Evolutionary conservation across 2,888 invertebrate genomes (phyloP).

Genomic region (Morpho achilles): DNA sequence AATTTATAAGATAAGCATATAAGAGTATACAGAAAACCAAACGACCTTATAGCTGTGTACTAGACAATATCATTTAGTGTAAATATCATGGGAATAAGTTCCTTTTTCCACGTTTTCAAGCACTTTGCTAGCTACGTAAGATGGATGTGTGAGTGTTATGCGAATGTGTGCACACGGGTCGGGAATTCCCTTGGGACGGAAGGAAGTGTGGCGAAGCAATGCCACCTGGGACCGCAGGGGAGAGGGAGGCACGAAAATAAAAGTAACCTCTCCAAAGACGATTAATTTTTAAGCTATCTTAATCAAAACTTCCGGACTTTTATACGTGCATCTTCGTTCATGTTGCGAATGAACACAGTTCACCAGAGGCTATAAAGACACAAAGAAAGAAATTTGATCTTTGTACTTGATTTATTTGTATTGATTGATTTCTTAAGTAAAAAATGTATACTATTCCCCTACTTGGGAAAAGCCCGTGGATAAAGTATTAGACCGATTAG

Average conservation of each 20-base stretch:
- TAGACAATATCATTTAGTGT: constrained; percentile 38
- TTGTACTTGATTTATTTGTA: too few relatives aligned
- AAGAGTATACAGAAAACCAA: constrained; percentile 15
- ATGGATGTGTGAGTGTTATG: constrained; percentile 32
- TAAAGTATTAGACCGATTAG: too few relatives aligned
- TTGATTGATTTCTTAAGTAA: too few relatives aligned
- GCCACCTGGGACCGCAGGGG: constrained; percentile 65
- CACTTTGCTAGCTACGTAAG: constrained; percentile 29
- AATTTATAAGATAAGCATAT: constrained; percentile 5
- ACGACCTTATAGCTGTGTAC: constrained; percentile 18
- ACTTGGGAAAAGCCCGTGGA: too few relatives aligned
- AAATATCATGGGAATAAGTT: constrained; percentile 37
- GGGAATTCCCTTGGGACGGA: constrained; percentile 62
- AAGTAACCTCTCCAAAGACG: constrained; percentile 24
- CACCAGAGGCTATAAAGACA: too few relatives aligned
- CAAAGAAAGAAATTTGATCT: too few relatives aligned
- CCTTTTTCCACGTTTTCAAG: constrained; percentile 38
- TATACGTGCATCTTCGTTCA: background rate
- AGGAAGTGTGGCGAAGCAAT: constrained; percentile 69
- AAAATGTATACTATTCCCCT: too few relatives aligned
- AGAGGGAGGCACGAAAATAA: constrained; percentile 29
- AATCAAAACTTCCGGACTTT: constrained; percentile 8
- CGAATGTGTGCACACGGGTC: constrained; percentile 54
- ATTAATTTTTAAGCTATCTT: constrained; percentile 22
- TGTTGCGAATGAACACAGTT: too few relatives aligned